Conservation (phyloP, 2,113 vertebrate species). For the Sturnira hondurensis region DNA sequence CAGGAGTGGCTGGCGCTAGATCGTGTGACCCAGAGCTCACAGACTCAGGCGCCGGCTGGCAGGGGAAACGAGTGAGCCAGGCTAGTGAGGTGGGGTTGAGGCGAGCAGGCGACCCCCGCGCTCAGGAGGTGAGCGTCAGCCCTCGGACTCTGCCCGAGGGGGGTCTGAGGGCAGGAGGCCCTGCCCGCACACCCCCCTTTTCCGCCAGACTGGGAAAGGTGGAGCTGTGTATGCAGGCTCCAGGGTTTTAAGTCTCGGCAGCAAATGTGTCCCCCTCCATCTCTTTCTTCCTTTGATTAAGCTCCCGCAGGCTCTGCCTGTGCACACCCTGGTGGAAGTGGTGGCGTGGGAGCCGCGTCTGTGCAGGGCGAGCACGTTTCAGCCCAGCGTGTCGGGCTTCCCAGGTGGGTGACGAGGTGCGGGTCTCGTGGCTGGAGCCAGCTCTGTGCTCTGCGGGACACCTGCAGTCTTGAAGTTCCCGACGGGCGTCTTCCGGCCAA, state of each 20-base stretch:
- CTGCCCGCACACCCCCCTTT: background rate
- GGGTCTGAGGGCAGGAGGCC: background rate
- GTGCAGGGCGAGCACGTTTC: rapidly evolving
- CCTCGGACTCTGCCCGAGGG: too few species aligned
- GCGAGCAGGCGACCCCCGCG: background rate
- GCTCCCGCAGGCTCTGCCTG: background rate
- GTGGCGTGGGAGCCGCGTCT: rapidly evolving
- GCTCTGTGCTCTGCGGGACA: background rate
- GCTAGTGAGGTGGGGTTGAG: background rate
- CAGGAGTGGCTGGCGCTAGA: rapidly evolving
- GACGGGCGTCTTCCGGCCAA: background rate
- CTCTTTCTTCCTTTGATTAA: rapidly evolving
- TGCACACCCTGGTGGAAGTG: background rate
- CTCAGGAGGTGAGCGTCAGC: background rate
- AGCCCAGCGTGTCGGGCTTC: background rate
- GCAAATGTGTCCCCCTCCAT: background rate
- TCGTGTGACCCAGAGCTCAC: background rate
- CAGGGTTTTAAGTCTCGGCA: background rate
- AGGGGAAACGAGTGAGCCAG: too few species aligned
- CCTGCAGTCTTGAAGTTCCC: background rate
- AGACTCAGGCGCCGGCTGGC: rapidly evolving
- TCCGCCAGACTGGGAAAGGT: background rate
- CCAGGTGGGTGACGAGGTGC: too few species aligned
- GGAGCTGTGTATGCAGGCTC: too few species aligned
- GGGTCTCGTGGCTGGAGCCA: background rate